phyloP scores from a whole-genome alignment of 35 echinoderm and acorn worm species.

The Lytechinus pictus region DNA sequence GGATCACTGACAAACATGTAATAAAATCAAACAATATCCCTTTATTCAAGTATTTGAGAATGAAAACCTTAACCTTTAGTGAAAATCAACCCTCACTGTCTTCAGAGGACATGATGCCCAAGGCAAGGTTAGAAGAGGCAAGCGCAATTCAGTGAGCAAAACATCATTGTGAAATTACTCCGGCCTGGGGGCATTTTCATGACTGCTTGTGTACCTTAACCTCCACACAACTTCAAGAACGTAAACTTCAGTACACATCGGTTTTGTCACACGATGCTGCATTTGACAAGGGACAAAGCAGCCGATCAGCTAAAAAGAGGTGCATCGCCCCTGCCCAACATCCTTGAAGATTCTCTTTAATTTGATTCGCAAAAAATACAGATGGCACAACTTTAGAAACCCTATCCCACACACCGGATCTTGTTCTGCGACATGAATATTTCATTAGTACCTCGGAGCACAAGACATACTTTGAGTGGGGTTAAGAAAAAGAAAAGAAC shows the following conservation, averaged over 20 bases:
- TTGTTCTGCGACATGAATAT: not conserved
- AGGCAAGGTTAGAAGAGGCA: no score
- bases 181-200: not conserved
- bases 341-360: not conserved
- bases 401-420: not conserved
- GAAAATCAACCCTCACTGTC: no score
- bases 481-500: not conserved
- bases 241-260: not conserved
- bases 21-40: no score
- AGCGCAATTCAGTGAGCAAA: not conserved
- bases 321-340: not conserved
- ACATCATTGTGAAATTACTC: not conserved
- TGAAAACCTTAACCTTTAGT: no score
- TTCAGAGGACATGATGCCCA: no score
- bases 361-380: not conserved
- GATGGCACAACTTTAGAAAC: not conserved
- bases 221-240: not conserved
- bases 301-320: not conserved
- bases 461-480: not conserved
- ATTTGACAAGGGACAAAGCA: not conserved
- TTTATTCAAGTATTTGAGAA: no score
- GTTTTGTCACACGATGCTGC: no score
- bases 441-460: not conserved
- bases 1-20: no score
- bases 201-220: not conserved